Evolutionary conservation across 2,888 invertebrate genomes (phyloP).

Genomic region (Aethes cnicana): DNA sequence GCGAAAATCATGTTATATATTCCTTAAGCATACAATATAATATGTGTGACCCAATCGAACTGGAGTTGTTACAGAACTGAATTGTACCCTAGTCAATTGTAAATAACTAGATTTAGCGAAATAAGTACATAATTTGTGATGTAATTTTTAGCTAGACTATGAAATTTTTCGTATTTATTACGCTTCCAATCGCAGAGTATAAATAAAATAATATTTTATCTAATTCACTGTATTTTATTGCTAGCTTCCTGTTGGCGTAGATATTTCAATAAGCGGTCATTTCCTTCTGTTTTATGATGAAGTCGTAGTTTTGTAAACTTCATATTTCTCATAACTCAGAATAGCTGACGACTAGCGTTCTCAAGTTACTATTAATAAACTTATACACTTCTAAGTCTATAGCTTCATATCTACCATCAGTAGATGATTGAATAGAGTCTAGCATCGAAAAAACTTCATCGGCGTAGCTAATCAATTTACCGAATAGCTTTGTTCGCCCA

Average conservation of each 20-base stretch:
- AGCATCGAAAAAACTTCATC: conserved; percentile 63
- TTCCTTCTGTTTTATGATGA: conserved; percentile 17
- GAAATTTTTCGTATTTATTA: conserved; percentile 80
- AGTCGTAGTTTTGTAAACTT: conserved; percentile 8
- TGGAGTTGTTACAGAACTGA: conserved; percentile 76
- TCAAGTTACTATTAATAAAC: conserved; percentile 25
- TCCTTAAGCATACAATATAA: not conserved
- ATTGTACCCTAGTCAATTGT: conserved; percentile 82
- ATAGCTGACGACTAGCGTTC: conserved; percentile 17
- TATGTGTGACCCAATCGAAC: conserved; percentile 23
- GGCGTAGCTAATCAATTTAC: conserved; percentile 76
- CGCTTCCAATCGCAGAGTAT: conserved; percentile 80
- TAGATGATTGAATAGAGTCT: conserved; percentile 66
- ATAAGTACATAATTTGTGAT: conserved; percentile 79
- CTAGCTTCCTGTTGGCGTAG: conserved; percentile 19
- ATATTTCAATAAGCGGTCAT: conserved; percentile 27
- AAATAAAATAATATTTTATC: conserved; percentile 81
- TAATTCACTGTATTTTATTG: conserved; percentile 63
- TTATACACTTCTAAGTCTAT: conserved; percentile 27
- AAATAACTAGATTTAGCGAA: conserved; percentile 63
- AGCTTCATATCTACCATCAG: conserved; percentile 56
- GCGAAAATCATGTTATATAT: conserved; percentile 23
- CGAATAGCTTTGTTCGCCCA: conserved; percentile 76
- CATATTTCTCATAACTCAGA: conserved; percentile 14
- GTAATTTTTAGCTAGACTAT: conserved; percentile 77